Base-by-base conservation (phyloP, 1,140 invertebrate genomes). In the Drosophila leontia region DNA sequence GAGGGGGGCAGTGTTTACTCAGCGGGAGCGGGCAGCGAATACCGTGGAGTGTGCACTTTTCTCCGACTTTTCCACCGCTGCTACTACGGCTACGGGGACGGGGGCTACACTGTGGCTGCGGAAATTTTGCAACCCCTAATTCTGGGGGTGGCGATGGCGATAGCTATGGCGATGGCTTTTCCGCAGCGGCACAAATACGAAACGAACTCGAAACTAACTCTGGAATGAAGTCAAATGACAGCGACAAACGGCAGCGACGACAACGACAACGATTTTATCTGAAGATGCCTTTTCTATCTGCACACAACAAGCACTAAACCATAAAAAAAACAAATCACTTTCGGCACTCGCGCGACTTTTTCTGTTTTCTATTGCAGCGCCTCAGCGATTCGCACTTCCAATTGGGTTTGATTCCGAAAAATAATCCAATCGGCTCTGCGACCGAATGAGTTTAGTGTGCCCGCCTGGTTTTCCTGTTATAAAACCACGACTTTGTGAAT, bases 61-160 rank as follows among this genome's bases (percentile, higher is more conserved):
- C 37, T 65, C 8, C 60, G 15, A 34, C n/a, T 39, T 58, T 68
- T 65, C 61, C 35, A 3, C 13, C 35, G 61, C 53, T 39, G 53
- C 53, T 56, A 5, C 19, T 15, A 55, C 35, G 51, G 51, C 34
- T 6, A 55, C 51, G 19, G 34, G 34, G 13, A 37, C 51, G 53
- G 32, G n/a, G n/a, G 8, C 35, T 39, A 65, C 62, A 65, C 62
- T 69, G 26, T 62, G 56, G 65, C 65, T 67, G 58, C 63, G 47
- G 50, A 69, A 67, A 67, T 51, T 67, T 69, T 68, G 65, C 65
- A 69, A 69, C 65, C 65, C 65, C 62, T 69, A 69, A 69, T 44
- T 53, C 63, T 48, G 37, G 35, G 58, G 56, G 19, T 60, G 32
- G n/a, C 32, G 34, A 4, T 9, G 32, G 32, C 19, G 13, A 45